These are phyloP conservation scores for Parapristionchus giblindavisi DNA, from an alignment of 2,888 invertebrate genomes.

Conservation along the genomic window DNA sequence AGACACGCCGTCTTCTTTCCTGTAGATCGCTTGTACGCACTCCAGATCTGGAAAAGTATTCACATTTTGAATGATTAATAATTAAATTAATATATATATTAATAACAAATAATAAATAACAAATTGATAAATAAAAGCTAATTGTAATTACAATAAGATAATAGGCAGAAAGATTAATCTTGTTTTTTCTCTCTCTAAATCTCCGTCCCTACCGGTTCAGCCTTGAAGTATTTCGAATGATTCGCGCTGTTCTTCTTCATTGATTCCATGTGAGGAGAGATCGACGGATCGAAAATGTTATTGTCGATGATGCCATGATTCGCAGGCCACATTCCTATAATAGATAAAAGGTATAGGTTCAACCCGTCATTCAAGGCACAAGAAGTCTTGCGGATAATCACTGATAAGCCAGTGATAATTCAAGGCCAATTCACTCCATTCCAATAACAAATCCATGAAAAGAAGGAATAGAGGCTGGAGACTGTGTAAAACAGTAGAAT, in stretches of 20 bases:
- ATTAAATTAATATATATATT: too few relatives aligned
- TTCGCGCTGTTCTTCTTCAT: conserved; percentile 56
- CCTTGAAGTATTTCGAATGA: conserved; percentile 49
- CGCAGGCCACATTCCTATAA: conserved; percentile 20
- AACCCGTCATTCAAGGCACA: too few relatives aligned
- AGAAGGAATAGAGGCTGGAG: too few relatives aligned
- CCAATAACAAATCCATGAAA: too few relatives aligned
- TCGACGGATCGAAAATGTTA: conserved; percentile 56
- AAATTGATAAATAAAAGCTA: neutral
- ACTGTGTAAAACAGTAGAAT: too few relatives aligned
- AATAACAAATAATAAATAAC: neutral
- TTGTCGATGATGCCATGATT: conserved; percentile 53
- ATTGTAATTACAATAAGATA: neutral
- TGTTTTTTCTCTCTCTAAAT: too few relatives aligned
- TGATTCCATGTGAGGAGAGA: conserved; percentile 55
- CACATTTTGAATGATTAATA: too few relatives aligned
- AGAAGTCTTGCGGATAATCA: too few relatives aligned
- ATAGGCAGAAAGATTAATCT: too few relatives aligned
- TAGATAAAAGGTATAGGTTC: neutral
- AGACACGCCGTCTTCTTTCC: conserved; percentile 58
- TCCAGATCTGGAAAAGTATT: conserved; percentile 59
- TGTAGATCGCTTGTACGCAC: conserved; percentile 52
- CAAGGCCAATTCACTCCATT: too few relatives aligned
- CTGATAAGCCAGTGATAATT: too few relatives aligned
- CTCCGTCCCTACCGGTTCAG: conserved; percentile 65